phyloP scores from a whole-genome alignment of 2,888 invertebrate species.

The Microdon myrmicae region DNA sequence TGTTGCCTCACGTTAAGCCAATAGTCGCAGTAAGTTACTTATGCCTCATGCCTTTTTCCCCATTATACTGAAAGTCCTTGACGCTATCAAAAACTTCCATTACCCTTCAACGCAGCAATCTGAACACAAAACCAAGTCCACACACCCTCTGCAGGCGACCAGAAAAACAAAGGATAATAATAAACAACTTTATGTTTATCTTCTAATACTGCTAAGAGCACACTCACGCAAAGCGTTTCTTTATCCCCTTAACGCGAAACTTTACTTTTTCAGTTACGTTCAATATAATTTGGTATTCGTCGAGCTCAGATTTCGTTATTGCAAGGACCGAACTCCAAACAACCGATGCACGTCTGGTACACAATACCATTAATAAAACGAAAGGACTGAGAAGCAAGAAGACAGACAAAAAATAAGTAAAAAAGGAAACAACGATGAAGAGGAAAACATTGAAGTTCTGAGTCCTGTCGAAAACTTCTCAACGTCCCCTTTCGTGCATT shows the following conservation, averaged over 20 bases:
- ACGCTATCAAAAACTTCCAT: no score
- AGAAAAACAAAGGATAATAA: no score
- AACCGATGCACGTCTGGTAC: neutral
- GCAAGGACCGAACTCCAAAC: neutral
- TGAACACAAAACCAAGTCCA: conserved; percentile 3
- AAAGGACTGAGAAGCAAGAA: conserved; percentile 13
- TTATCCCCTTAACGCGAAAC: conserved; percentile 34
- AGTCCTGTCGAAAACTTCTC: no score
- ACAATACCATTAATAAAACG: conserved; percentile 1
- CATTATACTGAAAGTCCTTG: no score
- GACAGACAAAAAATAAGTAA: conserved; percentile 4
- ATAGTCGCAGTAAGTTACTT: no score
- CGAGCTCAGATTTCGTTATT: no score
- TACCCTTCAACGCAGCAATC: conserved; percentile 3
- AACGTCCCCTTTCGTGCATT: no score
- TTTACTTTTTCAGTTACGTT: conserved; percentile 28
- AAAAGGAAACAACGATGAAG: conserved; percentile 5
- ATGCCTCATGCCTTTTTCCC: no score
- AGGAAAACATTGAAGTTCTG: no score
- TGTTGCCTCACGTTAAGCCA: neutral
- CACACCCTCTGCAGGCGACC: no score
- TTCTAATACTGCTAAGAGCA: conserved; percentile 43
- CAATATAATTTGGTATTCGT: conserved; percentile 7
- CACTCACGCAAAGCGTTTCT: conserved; percentile 27
- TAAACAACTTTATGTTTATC: conserved; percentile 32